Evolutionary conservation across 2,888 invertebrate species (phyloP), one percentile per base, ranked within the genome.

Genomic region (Ypsolopha scabrella): DNA sequence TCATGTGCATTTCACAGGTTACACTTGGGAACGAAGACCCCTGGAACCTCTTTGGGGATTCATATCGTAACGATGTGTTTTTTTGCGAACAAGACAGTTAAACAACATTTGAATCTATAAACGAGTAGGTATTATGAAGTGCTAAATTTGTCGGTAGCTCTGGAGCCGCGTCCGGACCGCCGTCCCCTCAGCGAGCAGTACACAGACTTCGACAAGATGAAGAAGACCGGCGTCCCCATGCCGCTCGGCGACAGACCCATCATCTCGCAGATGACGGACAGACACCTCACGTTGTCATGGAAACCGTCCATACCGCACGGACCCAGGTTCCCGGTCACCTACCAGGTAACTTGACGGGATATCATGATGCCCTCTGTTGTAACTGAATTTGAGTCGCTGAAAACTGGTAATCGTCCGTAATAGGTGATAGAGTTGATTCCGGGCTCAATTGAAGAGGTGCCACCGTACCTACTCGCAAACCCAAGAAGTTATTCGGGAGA

Each of bases 181-280:
- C 89, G 88, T 49, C 91, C 93, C 0, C 80, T 93, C 54, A 87
- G 88, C 0, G 95, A 96, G 66, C 94, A 94, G 70, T 95, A 95
- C 75, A 88, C 90, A 0, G 95, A 94, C 64, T 94, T 90, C 72
- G 95, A 95, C 67, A 94, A 93, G 72, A 92, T 92, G 80, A 93
- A 93, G 69, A 91, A 91, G 65, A 91, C 92, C 0, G 96, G 95
- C 39, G 90, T 94, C 6, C 97, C 97, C 0, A 89, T 96, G 70
- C 97, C 97, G 0, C 79, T 98, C 6, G 90, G 95, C 0, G 97
- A 98, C 73, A 91, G 91, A 52, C 99, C 99, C 6, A 95, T 96
- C 67, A 95, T 99, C 65, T 93, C 95, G 13, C 92, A 95, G 50
- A 96, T 98, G 94, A 93, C 95, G 7, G 97, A 97, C 68, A 90